These are phyloP conservation scores for Meleagris gallopavo DNA, from an alignment of 2,113 vertebrate species.

Conservation along the genomic window DNA sequence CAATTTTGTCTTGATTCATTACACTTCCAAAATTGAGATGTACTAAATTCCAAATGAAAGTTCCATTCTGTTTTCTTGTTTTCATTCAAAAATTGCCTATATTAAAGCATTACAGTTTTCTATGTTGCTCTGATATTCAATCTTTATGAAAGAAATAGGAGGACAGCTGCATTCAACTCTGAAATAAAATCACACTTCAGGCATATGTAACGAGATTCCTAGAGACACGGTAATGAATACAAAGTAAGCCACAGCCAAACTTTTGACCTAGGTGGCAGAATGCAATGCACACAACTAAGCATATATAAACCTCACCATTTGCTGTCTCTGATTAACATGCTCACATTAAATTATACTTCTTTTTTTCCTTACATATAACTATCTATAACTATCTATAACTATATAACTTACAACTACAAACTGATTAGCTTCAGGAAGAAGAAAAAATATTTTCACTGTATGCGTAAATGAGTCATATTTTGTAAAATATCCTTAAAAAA, in stretches of 20 bases:
- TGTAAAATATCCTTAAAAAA: neutral
- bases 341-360: neutral
- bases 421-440: neutral
- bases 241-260: neutral
- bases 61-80: neutral
- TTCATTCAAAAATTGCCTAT: neutral
- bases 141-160: neutral
- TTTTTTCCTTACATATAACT: neutral
- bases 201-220: neutral
- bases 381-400: no score
- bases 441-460: neutral
- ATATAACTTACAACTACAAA: neutral
- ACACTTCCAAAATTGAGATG: neutral
- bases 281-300: neutral
- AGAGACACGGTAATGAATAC: neutral
- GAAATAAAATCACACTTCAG: neutral
- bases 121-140: neutral
- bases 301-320: accelerated
- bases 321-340: neutral
- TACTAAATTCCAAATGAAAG: neutral
- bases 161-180: neutral
- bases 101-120: neutral
- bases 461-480: neutral
- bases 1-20: neutral
- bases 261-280: neutral